These are phyloP conservation scores for Etheostoma perlongum DNA, from an alignment of 2,797 vertebrate genomes.

Conservation along the genomic window DNA sequence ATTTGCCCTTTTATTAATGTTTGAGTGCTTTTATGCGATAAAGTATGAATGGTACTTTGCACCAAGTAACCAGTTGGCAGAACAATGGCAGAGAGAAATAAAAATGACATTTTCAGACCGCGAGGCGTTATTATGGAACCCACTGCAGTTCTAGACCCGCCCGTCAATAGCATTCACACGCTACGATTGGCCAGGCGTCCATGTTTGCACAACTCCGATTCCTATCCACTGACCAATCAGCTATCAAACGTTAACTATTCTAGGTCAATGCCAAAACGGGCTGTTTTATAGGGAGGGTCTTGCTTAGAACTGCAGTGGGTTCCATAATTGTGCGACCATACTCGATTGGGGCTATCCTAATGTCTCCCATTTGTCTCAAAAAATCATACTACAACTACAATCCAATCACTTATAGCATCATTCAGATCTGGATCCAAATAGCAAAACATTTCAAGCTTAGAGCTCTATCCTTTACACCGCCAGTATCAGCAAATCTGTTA, in stretches of 20 bases:
- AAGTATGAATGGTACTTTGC: neutral
- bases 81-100: neutral
- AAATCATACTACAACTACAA: constrained; percentile 12
- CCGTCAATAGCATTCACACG: too few relatives aligned
- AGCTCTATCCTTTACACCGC: neutral
- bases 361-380: constrained; percentile 1
- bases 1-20: too few relatives aligned
- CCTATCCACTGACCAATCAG: too few relatives aligned
- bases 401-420: constrained; percentile 8
- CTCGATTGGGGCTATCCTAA: neutral
- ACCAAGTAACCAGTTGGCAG: neutral
- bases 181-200: too few relatives aligned
- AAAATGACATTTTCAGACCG: too few relatives aligned
- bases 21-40: neutral
- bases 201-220: too few relatives aligned
- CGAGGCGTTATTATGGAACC: too few relatives aligned
- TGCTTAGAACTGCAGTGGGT: too few relatives aligned
- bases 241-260: too few relatives aligned
- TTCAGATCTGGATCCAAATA: constrained; percentile 23
- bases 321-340: neutral
- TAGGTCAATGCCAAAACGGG: too few relatives aligned
- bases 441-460: neutral
- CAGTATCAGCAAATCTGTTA: neutral
- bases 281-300: too few relatives aligned
- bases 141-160: too few relatives aligned